Base-by-base conservation (phyloP, 2,888 invertebrate genomes). In the Pharmacophagus antenor region DNA sequence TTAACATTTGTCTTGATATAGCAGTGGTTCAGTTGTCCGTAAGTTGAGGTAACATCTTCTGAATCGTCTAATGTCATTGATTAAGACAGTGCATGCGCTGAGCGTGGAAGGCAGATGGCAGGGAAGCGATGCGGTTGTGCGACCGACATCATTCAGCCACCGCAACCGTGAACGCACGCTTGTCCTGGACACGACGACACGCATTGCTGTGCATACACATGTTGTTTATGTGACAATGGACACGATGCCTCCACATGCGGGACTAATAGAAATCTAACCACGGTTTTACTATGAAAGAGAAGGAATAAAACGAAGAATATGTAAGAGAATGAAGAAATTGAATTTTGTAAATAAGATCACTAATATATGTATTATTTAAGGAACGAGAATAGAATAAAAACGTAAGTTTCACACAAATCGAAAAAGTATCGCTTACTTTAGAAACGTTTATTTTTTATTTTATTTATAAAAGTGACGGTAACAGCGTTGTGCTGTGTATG, bases 141-240 rank as follows among this genome's bases (percentile, higher is more conserved):
- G 62, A 68, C 69, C 66, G 61, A 68, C 76, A 76, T 77, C 73
- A 74, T 73, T 75, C 73, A 76, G 67, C 65, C 65, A 77, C 77
- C 77, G 68, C 82, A 81, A 71, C 72, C 73, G 74, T 73, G 70
- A 74, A 76, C 76, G 65, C 72, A 72, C 77, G 75, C 74, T 72
- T 76, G 79, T 71, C 75, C 65, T 66, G 69, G 65, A 65, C 67
- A 65, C n/a, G 67, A 65, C 51, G 49, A 18, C n/a, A 37, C 44
- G 21, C 44, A 41, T 51, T 31, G 8, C 31, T 47, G 48, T 49
- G 25, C 18, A 50, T 41, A 50, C 23, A 42, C 42, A n/a, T 17
- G 49, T 56, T 56, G 50, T 56, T 56, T 50, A 56, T 56, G 20
- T 42, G 25, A 56, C 56, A 56, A 48, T 22, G 48, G 37, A 56